Evolutionary conservation across 2,113 vertebrate species (phyloP), one percentile per base, ranked within the genome.

Genomic region (Cairina moschata): DNA sequence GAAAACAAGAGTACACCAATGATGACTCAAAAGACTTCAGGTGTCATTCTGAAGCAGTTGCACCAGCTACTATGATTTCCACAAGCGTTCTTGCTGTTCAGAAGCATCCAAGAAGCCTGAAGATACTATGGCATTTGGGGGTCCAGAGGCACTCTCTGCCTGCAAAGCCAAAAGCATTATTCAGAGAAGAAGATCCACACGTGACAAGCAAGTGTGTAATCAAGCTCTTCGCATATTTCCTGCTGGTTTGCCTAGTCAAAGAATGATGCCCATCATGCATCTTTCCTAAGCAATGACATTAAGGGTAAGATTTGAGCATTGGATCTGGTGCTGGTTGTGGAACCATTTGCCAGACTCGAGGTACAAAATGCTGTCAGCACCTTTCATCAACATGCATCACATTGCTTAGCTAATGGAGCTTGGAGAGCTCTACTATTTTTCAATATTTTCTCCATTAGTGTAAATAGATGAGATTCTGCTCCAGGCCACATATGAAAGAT

Each of bases 391-490:
- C 80, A 92, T 78, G 69, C 72, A 86, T 94, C 93, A 56, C 44
- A 67, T 68, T 75, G 65, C 85, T 81, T 86, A 86, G 63, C 74
- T 96, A 94, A 93, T 80, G 73, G 93, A 90, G 72, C 90, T 84
- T 72, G 76, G 87, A 83, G 90, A 94, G 52, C 83, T 88, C 88
- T 90, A 88, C 85, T 94, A 65, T 88, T 97, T 96, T 96, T 94
- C 95, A 96, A 93, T 93, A 88, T 91, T 88, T 95, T 94, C 75
- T 77, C 80, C 86, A 95, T 97, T 96, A 96, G 77, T 93, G 60
- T 93, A 95, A 95, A 96, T 91, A 91, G 92, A 95, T 95, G 85
- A 96, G 92, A 95, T 90, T 96, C 91, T 90, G 90, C 90, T 96
- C 56, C 88, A 86, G 85, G 93, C 83, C 88, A 91, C 48, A 23